A percentile compares a stretch with the other conserved stretches of the same genome.
Conservation (phyloP, 2,797 vertebrate genomes). For the Pagetopsis macropterus region DNA sequence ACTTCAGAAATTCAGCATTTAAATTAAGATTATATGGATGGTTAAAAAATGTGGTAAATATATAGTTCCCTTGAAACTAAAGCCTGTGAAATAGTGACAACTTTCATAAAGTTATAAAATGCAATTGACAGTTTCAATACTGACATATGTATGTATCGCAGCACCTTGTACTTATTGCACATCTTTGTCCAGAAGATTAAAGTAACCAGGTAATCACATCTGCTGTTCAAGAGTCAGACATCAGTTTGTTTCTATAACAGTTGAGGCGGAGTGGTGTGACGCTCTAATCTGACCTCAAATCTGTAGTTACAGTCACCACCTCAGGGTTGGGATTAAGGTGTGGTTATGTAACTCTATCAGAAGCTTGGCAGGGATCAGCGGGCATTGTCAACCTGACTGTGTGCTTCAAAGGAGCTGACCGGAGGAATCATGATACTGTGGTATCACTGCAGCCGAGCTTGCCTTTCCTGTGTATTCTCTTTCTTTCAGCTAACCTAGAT, state of each 20-base stretch:
- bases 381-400: constrained; percentile 7
- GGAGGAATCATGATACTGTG: not conserved
- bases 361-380: constrained; percentile 33
- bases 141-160: not conserved
- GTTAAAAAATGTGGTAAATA: not conserved
- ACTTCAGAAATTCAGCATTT: not conserved
- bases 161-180: not conserved
- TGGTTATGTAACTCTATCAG: constrained; percentile 56
- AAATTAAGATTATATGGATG: not conserved
- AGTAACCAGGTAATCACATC: constrained; percentile 10
- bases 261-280: constrained; percentile 13
- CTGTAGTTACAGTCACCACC: constrained; percentile 43
- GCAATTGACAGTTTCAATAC: not conserved
- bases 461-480: not conserved
- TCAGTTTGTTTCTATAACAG: constrained; percentile 12
- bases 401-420: not conserved
- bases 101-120: not conserved
- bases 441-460: not conserved
- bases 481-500: not conserved
- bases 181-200: constrained; percentile 6
- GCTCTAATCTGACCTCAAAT: constrained; percentile 49
- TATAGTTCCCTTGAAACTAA: not conserved
- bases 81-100: not conserved
- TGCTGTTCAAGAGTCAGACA: constrained; percentile 28
- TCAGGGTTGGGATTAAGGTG: constrained; percentile 40